phyloP scores from a whole-genome alignment of 2,888 invertebrate genomes.

The Pyrrhia umbra region DNA sequence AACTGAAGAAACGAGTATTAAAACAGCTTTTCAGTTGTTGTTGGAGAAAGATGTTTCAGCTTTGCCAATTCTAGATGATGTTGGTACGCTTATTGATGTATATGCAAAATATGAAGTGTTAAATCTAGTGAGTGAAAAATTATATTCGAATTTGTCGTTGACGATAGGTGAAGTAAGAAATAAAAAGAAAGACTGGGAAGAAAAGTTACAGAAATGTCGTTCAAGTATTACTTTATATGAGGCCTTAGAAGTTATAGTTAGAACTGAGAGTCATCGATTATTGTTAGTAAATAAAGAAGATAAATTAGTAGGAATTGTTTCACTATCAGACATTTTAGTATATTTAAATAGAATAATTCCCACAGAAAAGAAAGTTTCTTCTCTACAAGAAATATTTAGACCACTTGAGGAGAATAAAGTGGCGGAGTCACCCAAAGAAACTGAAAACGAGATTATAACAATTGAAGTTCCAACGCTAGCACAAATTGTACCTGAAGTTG shows the following conservation, averaged over 20 bases:
- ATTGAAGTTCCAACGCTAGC: slow-evolving; percentile 82
- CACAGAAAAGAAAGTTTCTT: slow-evolving; percentile 86
- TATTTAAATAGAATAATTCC: slow-evolving; percentile 89
- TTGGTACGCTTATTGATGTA: slow-evolving; percentile 82
- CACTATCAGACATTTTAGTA: slow-evolving; percentile 87
- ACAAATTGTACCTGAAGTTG: slow-evolving; percentile 74
- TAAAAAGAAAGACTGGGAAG: slow-evolving; percentile 97
- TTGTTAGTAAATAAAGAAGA: slow-evolving; percentile 88
- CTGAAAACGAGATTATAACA: slow-evolving; percentile 83
- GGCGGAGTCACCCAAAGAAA: slow-evolving; percentile 84
- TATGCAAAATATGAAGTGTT: slow-evolving; percentile 89
- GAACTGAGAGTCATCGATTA: slow-evolving; percentile 94
- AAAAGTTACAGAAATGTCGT: slow-evolving; percentile 97
- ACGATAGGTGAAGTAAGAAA: slow-evolving; percentile 96
- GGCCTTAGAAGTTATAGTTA: slow-evolving; percentile 97
- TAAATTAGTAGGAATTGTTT: slow-evolving; percentile 87
- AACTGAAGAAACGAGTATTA: slow-evolving; percentile 82
- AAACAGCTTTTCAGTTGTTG: slow-evolving; percentile 83
- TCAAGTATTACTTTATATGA: slow-evolving; percentile 95
- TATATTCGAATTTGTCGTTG: slow-evolving; percentile 97
- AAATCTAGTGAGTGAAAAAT: slow-evolving; percentile 97
- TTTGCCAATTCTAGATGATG: slow-evolving; percentile 84
- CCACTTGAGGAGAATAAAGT: slow-evolving; percentile 87
- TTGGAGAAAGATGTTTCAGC: slow-evolving; percentile 87
- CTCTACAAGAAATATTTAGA: slow-evolving; percentile 87